phyloP scores from a whole-genome alignment of 2,888 invertebrate genomes.

The Horisme vitalbata region DNA sequence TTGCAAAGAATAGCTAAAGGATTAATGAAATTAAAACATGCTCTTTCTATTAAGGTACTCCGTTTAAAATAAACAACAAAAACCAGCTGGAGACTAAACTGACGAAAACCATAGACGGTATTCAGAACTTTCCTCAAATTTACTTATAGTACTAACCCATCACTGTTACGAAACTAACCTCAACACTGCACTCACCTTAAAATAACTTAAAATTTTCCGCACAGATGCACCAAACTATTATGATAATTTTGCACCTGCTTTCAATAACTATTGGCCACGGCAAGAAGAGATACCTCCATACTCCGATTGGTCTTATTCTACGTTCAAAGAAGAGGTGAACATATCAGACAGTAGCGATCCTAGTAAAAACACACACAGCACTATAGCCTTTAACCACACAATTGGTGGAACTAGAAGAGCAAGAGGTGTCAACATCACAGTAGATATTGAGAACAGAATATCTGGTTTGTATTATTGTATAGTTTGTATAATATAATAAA shows the following conservation, averaged over 20 bases:
- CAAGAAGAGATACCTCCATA: background rate
- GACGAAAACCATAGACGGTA: constrained; percentile 24
- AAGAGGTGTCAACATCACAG: background rate
- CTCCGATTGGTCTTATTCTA: constrained; percentile 2
- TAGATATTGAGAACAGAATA: constrained; percentile 25
- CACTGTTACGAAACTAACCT: background rate
- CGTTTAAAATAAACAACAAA: constrained; percentile 16
- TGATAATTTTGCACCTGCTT: constrained; percentile 11
- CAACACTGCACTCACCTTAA: constrained; percentile 1
- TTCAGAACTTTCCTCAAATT: background rate
- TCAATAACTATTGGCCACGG: background rate
- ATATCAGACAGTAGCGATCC: background rate
- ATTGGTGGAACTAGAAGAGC: background rate
- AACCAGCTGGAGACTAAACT: constrained; percentile 23
- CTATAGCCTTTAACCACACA: background rate
- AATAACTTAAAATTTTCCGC: constrained; percentile 6
- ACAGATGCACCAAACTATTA: constrained; percentile 17
- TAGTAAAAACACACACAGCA: background rate
- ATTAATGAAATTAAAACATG: no score
- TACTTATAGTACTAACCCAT: background rate
- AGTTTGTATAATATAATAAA: no score
- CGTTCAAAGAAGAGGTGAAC: constrained; percentile 13
- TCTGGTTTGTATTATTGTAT: constrained; percentile 22
- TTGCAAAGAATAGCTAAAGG: no score
- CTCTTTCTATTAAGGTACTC: constrained; percentile 10